phyloP scores from a whole-genome alignment of 2,888 invertebrate genomes.

The Coleophora deauratella region DNA sequence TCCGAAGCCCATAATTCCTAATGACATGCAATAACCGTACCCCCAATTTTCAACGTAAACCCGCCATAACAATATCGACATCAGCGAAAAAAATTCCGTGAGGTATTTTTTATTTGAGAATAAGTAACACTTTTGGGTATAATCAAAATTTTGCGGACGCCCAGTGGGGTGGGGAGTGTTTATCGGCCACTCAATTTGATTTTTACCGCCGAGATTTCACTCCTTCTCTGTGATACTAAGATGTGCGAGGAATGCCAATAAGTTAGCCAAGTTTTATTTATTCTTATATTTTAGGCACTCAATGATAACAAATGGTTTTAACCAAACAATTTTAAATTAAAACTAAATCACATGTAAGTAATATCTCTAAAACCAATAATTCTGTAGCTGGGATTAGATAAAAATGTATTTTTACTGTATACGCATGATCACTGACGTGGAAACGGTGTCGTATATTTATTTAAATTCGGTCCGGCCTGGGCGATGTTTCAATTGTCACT shows the following conservation, averaged over 20 bases:
- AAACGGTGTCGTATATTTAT: constrained; percentile 42
- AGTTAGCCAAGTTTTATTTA: constrained; percentile 21
- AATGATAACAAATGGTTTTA: too few species aligned
- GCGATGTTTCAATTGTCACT: constrained; percentile 63
- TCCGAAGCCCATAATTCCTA: constrained; percentile 73
- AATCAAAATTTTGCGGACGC: constrained; percentile 64
- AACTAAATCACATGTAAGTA: too few species aligned
- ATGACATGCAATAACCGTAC: constrained; percentile 75
- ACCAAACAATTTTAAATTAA: too few species aligned
- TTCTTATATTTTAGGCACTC: too few species aligned
- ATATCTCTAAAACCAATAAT: too few species aligned
- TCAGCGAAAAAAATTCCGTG: constrained; percentile 64
- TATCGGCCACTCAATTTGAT: constrained; percentile 72
- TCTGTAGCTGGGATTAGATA: too few species aligned
- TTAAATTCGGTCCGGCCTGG: constrained; percentile 60
- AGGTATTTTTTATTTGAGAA: constrained; percentile 64
- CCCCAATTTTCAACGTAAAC: constrained; percentile 74
- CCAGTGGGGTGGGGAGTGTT: constrained; percentile 41
- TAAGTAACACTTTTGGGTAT: constrained; percentile 69
- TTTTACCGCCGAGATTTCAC: constrained; percentile 64
- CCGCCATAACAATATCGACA: constrained; percentile 75
- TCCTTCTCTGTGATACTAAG: constrained; percentile 44
- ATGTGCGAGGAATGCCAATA: constrained; percentile 41
- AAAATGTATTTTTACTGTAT: too few species aligned
- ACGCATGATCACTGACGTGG: constrained; percentile 43